Conservation (phyloP, 2,888 invertebrate genomes). For the Pyrrhosoma nymphula region DNA sequence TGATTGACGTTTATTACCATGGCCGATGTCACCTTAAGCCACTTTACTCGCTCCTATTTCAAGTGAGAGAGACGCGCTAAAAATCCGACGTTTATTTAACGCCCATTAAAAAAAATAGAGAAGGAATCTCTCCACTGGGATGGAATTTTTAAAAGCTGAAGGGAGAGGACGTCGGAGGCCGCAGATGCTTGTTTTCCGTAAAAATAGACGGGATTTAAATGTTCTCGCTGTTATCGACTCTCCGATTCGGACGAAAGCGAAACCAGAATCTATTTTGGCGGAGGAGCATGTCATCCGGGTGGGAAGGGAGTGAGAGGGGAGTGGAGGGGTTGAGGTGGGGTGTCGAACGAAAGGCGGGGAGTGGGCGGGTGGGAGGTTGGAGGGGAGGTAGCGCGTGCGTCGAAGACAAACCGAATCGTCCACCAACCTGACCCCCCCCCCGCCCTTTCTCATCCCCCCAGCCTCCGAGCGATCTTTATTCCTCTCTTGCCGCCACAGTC, state of each 20-base stretch:
- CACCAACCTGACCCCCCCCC: background rate
- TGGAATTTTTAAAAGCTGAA: background rate
- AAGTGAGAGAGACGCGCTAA: background rate
- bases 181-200: background rate
- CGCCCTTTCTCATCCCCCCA: background rate
- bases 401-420: background rate
- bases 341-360: background rate
- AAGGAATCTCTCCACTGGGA: background rate
- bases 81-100: background rate
- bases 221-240: slow-evolving; percentile 9
- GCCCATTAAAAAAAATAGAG: background rate
- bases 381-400: background rate
- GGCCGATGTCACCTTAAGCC: background rate
- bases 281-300: background rate
- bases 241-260: slow-evolving; percentile 1
- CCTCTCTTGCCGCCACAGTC: background rate
- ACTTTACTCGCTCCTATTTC: background rate
- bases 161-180: background rate
- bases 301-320: background rate
- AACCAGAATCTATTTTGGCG: slow-evolving; percentile 20
- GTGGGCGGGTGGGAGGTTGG: too few relatives aligned
- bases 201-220: slow-evolving; percentile 34
- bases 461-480: background rate
- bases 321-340: background rate
- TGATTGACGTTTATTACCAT: background rate